phyloP scores from a whole-genome alignment of 2,888 invertebrate genomes.

The Nephrotoma flavescens region DNA sequence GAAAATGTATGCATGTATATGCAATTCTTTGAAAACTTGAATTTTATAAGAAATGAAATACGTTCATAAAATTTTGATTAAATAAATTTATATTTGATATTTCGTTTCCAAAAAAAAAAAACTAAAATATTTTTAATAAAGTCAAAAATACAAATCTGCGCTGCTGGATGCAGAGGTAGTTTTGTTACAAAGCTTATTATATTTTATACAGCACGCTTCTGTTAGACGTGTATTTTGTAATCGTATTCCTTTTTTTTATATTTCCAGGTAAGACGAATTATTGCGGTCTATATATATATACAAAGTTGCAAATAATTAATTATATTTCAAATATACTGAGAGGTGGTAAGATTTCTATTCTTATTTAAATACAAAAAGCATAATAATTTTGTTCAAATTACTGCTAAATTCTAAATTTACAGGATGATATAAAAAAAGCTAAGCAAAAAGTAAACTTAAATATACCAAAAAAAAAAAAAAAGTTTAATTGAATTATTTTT shows the following conservation, averaged over 20 bases:
- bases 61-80: background rate
- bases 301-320: background rate
- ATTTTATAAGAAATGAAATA: background rate
- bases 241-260: background rate
- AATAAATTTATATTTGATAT: background rate
- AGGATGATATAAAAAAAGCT: background rate
- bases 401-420: background rate
- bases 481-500: background rate
- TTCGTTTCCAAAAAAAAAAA: background rate
- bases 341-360: background rate
- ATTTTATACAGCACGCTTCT: background rate
- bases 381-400: background rate
- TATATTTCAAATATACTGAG: background rate
- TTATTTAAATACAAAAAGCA: background rate
- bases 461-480: background rate
- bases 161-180: background rate
- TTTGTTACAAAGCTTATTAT: background rate
- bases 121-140: background rate
- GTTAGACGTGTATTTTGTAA: background rate
- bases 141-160: background rate
- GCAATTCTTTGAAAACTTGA: background rate
- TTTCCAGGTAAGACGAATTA: background rate
- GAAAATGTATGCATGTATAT: background rate
- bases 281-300: background rate
- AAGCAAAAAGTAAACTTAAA: background rate